Evolutionary conservation across 2,888 invertebrate genomes (phyloP).

Genomic region (Rosalia funebris): DNA sequence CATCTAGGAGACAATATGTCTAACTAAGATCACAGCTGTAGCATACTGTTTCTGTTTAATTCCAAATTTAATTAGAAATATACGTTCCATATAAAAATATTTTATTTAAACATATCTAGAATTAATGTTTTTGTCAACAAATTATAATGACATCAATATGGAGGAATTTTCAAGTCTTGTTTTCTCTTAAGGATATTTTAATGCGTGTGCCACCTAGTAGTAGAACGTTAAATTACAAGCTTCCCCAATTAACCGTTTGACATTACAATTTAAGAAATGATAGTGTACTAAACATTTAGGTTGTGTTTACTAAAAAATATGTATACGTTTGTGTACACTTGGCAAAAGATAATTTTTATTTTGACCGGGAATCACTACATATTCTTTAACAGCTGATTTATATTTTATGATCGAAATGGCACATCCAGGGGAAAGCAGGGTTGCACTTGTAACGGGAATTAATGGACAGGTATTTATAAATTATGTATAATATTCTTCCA

Average conservation of each 20-base stretch:
- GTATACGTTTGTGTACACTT: constrained; percentile 20
- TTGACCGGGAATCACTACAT: constrained; percentile 1
- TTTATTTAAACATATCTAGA: no score
- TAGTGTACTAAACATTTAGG: not conserved
- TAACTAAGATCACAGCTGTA: no score
- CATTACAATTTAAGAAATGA: not conserved
- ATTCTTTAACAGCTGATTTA: not conserved
- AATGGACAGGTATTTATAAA: constrained; percentile 88
- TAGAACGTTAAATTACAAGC: not conserved
- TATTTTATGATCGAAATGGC: constrained; percentile 25
- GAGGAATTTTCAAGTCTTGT: no score
- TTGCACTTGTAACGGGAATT: constrained; percentile 96
- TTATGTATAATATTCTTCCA: no score
- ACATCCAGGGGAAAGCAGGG: constrained; percentile 64
- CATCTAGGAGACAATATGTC: no score
- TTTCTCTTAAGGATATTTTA: no score
- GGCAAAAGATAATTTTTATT: constrained; percentile 18
- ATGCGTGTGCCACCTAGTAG: no score
- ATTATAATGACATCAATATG: no score
- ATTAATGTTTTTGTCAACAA: no score
- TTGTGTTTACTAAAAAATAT: not conserved
- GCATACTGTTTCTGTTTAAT: no score
- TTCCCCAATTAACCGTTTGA: not conserved
- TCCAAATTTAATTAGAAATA: no score
- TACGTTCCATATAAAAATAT: no score